These are phyloP conservation scores for Oncorhynchus masou DNA, from an alignment of 2,113 vertebrate genomes.

Conservation along the genomic window DNA sequence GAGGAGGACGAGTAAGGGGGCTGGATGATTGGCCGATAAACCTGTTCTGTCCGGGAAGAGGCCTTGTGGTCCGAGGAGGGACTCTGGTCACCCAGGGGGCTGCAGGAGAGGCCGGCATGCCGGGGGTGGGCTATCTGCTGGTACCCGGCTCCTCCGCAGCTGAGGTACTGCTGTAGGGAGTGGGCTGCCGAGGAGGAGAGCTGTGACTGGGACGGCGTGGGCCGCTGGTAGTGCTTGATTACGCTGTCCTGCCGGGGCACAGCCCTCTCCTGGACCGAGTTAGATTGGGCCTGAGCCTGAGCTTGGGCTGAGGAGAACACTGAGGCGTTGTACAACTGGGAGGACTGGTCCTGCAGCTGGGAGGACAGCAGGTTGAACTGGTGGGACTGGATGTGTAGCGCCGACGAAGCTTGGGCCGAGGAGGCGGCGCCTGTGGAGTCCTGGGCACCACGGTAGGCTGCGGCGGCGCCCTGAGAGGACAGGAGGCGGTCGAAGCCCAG, in stretches of 20 bases:
- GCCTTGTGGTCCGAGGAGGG: slow-evolving; percentile 77
- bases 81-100: slow-evolving; percentile 87
- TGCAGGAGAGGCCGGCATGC: slow-evolving; percentile 84
- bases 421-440: slow-evolving; percentile 76
- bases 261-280: slow-evolving; percentile 79
- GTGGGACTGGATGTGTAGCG: slow-evolving; percentile 81
- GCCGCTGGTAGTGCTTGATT: slow-evolving; percentile 95
- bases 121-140: slow-evolving; percentile 83
- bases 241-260: slow-evolving; percentile 90
- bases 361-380: slow-evolving; percentile 93
- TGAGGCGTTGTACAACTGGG: slow-evolving; percentile 86
- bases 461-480: slow-evolving; percentile 75
- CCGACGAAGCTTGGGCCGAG: slow-evolving; percentile 75
- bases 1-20: slow-evolving; percentile 77
- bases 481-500: slow-evolving; percentile 79
- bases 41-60: slow-evolving; percentile 73
- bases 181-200: slow-evolving; percentile 79
- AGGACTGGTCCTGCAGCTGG: slow-evolving; percentile 81
- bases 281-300: slow-evolving; percentile 70
- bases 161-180: slow-evolving; percentile 90
- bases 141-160: slow-evolving; percentile 87
- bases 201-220: slow-evolving; percentile 80
- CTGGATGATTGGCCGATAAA: slow-evolving; percentile 90
- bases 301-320: slow-evolving; percentile 79
- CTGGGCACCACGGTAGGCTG: slow-evolving; percentile 76